Conservation (phyloP, 2,888 invertebrate species). For the Hipparchia sbordonii region DNA sequence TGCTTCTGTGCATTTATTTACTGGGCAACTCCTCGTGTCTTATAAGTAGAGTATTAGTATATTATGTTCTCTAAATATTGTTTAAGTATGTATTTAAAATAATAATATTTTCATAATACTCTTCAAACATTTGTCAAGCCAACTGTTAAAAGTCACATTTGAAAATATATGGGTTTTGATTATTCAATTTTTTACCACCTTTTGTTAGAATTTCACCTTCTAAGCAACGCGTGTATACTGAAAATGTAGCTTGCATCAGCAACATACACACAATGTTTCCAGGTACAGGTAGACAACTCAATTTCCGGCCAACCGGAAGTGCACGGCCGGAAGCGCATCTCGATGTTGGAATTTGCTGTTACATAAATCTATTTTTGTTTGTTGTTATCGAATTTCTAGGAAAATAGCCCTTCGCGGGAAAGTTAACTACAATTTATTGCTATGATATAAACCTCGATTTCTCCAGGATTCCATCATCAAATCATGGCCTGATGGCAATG, state of each 20-base stretch:
- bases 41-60: background rate
- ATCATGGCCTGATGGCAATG: too few species aligned
- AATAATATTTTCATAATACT: too few species aligned
- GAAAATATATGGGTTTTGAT: too few species aligned
- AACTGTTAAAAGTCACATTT: too few species aligned
- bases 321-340: conserved; percentile 45
- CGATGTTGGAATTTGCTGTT: conserved; percentile 37
- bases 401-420: background rate
- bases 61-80: too few species aligned
- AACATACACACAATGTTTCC: conserved; percentile 15
- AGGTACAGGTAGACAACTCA: conserved; percentile 47
- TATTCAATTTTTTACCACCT: too few species aligned
- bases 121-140: too few species aligned
- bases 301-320: conserved; percentile 54
- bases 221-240: too few species aligned
- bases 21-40: background rate
- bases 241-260: background rate
- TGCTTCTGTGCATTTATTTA: conserved; percentile 1
- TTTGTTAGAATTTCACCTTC: too few species aligned
- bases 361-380: background rate
- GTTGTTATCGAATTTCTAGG: background rate
- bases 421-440: background rate
- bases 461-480: too few species aligned
- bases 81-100: too few species aligned
- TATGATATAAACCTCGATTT: too few species aligned